phyloP scores from a whole-genome alignment of 2,797 vertebrate genomes.

The Somateria mollissima region DNA sequence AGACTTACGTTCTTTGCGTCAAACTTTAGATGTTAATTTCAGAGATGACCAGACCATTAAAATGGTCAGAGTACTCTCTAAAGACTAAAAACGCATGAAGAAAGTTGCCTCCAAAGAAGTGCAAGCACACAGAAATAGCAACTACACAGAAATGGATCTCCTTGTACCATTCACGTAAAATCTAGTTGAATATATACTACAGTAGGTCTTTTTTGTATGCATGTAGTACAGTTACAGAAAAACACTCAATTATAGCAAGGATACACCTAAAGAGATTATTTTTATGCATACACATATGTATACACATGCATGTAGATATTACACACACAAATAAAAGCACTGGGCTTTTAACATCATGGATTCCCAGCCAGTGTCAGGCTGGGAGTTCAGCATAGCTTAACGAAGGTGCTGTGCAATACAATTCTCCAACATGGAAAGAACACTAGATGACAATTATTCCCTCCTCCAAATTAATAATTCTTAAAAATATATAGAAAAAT shows the following conservation, averaged over 20 bases:
- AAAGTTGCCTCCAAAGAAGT: background rate
- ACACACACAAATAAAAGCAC: too few species aligned
- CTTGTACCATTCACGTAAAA: background rate
- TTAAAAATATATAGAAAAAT: background rate
- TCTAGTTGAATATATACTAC: background rate
- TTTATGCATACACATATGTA: too few species aligned
- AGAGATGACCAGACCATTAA: background rate
- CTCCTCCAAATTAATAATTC: background rate
- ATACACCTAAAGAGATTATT: background rate
- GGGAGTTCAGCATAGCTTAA: background rate
- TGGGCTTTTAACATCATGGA: fast-evolving
- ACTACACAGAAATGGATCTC: background rate
- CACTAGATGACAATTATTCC: background rate
- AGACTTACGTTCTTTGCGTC: background rate
- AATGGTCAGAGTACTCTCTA: background rate
- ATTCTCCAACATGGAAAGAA: background rate
- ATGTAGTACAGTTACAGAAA: background rate
- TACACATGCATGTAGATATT: too few species aligned
- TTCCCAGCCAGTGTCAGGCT: background rate
- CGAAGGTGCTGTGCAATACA: background rate
- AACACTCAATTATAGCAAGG: background rate
- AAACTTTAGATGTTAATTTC: background rate
- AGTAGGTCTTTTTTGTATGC: background rate
- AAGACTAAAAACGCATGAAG: background rate
- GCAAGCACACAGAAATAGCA: background rate